phyloP scores from a whole-genome alignment of 2,797 vertebrate genomes.

The Taeniopygia guttata region DNA sequence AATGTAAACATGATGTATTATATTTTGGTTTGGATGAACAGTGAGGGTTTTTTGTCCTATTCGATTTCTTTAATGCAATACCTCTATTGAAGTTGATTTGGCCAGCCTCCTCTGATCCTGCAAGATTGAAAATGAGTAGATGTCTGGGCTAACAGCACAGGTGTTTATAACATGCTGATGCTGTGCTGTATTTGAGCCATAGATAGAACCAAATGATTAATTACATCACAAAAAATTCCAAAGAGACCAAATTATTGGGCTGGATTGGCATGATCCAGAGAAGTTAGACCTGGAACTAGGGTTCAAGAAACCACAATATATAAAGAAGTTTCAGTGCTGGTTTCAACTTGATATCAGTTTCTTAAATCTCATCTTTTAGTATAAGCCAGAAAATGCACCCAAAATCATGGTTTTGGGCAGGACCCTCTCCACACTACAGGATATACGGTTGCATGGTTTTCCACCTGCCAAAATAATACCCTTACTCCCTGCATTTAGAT shows the following conservation, averaged over 20 bases:
- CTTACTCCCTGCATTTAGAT: neutral
- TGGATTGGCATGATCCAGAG: neutral
- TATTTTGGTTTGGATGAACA: conserved; percentile 34
- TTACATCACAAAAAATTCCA: neutral
- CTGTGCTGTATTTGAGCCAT: neutral
- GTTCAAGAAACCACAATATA: neutral
- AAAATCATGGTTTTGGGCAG: neutral
- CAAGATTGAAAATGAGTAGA: neutral
- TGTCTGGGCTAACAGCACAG: neutral
- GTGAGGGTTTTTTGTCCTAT: neutral
- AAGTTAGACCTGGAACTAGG: neutral
- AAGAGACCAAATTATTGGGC: neutral
- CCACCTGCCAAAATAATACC: neutral
- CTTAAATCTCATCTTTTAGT: neutral
- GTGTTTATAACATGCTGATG: neutral
- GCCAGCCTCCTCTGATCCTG: neutral
- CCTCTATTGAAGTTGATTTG: conserved; percentile 9
- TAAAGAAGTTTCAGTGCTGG: neutral
- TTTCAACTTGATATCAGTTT: neutral
- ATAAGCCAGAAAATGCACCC: neutral
- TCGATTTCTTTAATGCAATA: conserved; percentile 14
- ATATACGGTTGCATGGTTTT: neutral
- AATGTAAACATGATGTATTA: conserved; percentile 52
- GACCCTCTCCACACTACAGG: neutral
- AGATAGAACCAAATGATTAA: neutral